phyloP scores from a whole-genome alignment of 2,888 invertebrate genomes.

The Strigamia transsilvanica region DNA sequence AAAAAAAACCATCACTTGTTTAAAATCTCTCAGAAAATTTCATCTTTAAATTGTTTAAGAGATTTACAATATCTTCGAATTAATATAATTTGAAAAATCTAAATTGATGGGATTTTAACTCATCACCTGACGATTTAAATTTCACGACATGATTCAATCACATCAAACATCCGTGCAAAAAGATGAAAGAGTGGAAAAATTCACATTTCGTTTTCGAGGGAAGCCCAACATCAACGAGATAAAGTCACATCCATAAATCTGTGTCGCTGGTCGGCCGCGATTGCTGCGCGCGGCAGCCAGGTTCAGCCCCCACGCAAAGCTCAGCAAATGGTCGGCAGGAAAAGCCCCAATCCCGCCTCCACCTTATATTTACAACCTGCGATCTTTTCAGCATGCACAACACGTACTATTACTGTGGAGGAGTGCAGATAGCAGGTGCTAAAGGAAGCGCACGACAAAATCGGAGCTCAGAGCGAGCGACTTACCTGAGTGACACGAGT shows the following conservation, averaged over 20 bases:
- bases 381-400: conserved; percentile 35
- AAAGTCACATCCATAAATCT: conserved; percentile 48
- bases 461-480: neutral
- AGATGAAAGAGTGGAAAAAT: neutral
- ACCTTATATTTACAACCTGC: conserved; percentile 27
- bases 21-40: too few relatives aligned
- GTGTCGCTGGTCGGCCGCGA: conserved; percentile 43
- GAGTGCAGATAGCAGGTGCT: conserved; percentile 19
- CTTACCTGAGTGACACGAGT: conserved; percentile 20
- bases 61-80: too few relatives aligned
- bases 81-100: too few relatives aligned
- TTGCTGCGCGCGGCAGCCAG: conserved; percentile 48
- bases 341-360: conserved; percentile 39
- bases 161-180: neutral
- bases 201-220: conserved; percentile 28
- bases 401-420: neutral
- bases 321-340: conserved; percentile 41
- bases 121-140: neutral
- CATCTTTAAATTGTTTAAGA: too few relatives aligned
- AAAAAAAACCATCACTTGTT: neutral
- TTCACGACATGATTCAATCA: neutral
- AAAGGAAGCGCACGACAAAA: conserved; percentile 13
- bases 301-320: conserved; percentile 39
- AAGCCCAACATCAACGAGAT: conserved; percentile 12
- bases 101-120: too few relatives aligned